A percentile compares a stretch with the other conserved stretches of the same genome.
Conservation (phyloP, 2,113 vertebrate species). For the Aspiorhynchus laticeps region DNA sequence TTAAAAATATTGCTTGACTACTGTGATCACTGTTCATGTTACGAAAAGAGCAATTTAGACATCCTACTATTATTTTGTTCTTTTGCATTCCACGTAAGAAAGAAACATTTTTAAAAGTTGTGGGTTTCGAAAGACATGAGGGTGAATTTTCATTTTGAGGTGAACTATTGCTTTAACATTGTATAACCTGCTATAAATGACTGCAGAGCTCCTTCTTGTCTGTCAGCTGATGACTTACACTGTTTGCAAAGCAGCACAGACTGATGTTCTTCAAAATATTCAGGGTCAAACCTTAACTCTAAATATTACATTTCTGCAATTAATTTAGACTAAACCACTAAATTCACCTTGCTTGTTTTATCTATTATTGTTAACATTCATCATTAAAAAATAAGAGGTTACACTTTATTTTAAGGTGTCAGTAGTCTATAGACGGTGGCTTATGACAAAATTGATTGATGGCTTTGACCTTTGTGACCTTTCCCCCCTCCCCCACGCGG, state of each 20-base stretch:
- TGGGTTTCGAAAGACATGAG: not conserved
- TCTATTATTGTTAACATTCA: too few relatives aligned
- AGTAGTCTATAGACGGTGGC: too few relatives aligned
- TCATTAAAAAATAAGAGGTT: too few relatives aligned
- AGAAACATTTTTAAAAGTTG: not conserved
- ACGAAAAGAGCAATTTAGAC: not conserved
- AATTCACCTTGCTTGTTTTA: not conserved
- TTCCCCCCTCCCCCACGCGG: too few relatives aligned
- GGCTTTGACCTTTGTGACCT: too few relatives aligned
- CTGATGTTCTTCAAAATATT: not conserved
- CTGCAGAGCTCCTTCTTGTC: not conserved
- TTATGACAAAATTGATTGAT: too few relatives aligned
- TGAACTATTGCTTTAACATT: not conserved
- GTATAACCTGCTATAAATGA: not conserved
- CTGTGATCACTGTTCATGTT: not conserved
- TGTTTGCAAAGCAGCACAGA: not conserved
- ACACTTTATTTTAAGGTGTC: too few relatives aligned
- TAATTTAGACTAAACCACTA: not conserved
- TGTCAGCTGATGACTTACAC: not conserved
- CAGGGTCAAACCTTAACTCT: not conserved
- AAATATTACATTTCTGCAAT: not conserved
- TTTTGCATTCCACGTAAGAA: not conserved
- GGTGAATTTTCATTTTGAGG: not conserved
- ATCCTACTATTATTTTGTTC: not conserved
- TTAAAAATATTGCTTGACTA: conserved; percentile 1